These are phyloP conservation scores for Anhinga anhinga DNA, from an alignment of 2,113 vertebrate genomes.

Conservation along the genomic window DNA sequence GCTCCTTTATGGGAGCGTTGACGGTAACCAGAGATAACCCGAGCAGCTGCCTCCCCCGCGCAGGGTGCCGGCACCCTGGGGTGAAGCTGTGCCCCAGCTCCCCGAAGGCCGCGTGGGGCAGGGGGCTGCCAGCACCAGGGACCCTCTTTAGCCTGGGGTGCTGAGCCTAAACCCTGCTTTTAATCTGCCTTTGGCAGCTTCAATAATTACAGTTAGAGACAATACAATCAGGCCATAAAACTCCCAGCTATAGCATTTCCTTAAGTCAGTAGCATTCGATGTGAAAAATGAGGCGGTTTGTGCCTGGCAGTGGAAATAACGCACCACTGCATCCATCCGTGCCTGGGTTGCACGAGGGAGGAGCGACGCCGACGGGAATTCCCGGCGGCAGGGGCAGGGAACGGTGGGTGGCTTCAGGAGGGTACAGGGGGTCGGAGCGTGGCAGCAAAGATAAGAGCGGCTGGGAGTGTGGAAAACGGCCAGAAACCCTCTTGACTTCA, in stretches of 20 bases:
- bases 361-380: background rate
- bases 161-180: background rate
- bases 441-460: background rate
- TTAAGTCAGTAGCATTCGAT: background rate
- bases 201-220: background rate
- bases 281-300: background rate
- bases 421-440: accelerated
- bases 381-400: accelerated
- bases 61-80: background rate
- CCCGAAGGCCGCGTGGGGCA: background rate
- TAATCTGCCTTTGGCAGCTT: background rate
- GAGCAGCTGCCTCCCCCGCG: background rate
- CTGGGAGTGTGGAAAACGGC: background rate
- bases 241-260: background rate
- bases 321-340: accelerated
- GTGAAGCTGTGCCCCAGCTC: too few species aligned
- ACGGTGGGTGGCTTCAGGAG: accelerated
- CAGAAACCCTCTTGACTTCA: background rate
- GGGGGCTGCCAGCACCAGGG: background rate
- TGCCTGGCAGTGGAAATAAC: background rate
- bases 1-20: accelerated
- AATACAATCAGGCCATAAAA: background rate
- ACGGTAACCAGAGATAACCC: accelerated
- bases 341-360: accelerated
- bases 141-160: background rate